Base-by-base conservation (phyloP, 2,888 invertebrate species). In the Heliconius cydno region DNA sequence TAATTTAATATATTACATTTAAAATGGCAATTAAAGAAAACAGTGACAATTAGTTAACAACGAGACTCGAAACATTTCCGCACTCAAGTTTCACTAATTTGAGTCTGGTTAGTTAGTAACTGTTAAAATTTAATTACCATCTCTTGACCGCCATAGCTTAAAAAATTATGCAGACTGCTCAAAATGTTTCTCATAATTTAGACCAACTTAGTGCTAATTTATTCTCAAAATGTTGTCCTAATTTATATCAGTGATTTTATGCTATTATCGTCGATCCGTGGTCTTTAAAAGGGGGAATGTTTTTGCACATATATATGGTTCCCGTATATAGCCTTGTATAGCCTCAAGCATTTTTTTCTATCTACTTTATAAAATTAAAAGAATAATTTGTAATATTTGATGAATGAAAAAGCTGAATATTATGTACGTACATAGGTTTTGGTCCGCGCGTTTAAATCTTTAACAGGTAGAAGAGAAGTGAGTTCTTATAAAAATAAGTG, bases 401-500 rank as follows among this genome's bases (percentile, higher is more conserved):
- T 0, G 15, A 57, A 22, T 60, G n/a, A 13, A 38, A 19, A 28
- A 9, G 63, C 75, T 65, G 63, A 41, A 1, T 34, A 34, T 34
- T 7, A 12, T 2, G 6, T 10, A 25, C 9, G 41, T 41, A 41
- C 41, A 12, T 73, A 65, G 65, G 63, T 38, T 65, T 19, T 46
- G 65, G 41, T 28, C 15, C 13, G 41, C 65, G 57, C 57, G 34
- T 12, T 57, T 57, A 75, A 75, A 63, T 65, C 63, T 75, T 75
- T 75, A 41, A 75, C 65, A 65, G 28, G 65, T 75, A 76, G 78
- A 68, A 79, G 81, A 81, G 78, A 81, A 77, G 81, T 82, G 81
- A 81, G 79, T 76, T 72, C 77, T 71, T 78, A 74, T 79, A 81
- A 80, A 83, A 83, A 83, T 81, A 80, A 81, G 80, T 83, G 82